Evolutionary conservation across 1,140 invertebrate genomes (phyloP).

Genomic region (Dendrolimus punctatus): DNA sequence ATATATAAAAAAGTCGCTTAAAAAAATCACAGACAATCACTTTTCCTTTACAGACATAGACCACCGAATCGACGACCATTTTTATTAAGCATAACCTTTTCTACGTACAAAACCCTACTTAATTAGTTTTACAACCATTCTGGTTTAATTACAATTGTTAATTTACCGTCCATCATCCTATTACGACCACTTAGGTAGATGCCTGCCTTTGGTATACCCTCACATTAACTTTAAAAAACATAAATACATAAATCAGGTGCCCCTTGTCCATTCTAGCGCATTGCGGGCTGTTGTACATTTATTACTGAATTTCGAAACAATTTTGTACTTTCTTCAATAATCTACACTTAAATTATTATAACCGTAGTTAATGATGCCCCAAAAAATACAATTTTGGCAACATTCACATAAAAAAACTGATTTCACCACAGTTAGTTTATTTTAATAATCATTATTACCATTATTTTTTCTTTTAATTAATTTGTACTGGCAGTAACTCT

Average conservation of each 20-base stretch:
- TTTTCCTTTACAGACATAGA: conserved; percentile 71
- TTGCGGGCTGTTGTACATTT: conserved; percentile 52
- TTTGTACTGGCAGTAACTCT: conserved; percentile 69
- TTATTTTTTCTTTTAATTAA: conserved; percentile 45
- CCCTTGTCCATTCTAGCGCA: conserved; percentile 5
- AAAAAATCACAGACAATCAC: conserved; percentile 75
- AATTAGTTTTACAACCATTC: conserved; percentile 72
- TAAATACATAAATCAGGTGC: conserved; percentile 4
- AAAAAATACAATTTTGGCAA: conserved; percentile 69
- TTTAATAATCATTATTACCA: conserved; percentile 10
- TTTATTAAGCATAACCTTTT: conserved; percentile 65
- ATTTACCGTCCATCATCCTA: conserved; percentile 22
- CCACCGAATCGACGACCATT: conserved; percentile 61
- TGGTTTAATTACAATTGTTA: conserved; percentile 61
- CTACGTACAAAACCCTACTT: conserved; percentile 72
- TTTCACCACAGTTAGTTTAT: conserved; percentile 16
- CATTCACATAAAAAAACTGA: conserved; percentile 51
- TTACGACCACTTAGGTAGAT: conserved; percentile 20
- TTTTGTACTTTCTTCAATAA: conserved; percentile 56
- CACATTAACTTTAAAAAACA: conserved; percentile 12
- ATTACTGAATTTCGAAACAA: conserved; percentile 12
- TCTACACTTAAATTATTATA: conserved; percentile 47
- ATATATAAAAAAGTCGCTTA: conserved; percentile 74
- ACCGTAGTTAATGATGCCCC: conserved; percentile 36
- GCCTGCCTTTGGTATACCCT: conserved; percentile 21